Evolutionary conservation across 2,888 invertebrate species (phyloP).

Genomic region (Spodoptera littoralis): DNA sequence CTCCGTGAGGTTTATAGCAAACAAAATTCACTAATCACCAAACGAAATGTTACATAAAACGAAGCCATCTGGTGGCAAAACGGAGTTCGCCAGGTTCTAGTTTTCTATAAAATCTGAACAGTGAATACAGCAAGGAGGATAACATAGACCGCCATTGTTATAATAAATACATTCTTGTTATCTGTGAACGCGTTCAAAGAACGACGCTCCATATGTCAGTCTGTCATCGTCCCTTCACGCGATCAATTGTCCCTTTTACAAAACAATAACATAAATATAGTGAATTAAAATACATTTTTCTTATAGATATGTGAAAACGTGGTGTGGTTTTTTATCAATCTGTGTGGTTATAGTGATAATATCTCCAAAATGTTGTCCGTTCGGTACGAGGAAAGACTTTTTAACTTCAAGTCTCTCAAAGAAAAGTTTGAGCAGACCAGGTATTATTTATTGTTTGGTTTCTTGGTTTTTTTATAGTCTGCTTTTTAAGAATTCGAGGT

Average conservation of each 20-base stretch:
- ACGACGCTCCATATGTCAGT: constrained; percentile 30
- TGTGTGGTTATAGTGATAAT: constrained; percentile 46
- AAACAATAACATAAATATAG: neutral
- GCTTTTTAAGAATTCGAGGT: too few species aligned
- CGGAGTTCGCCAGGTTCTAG: too few species aligned
- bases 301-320: constrained; percentile 35
- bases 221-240: constrained; percentile 21
- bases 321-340: neutral
- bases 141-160: constrained; percentile 26
- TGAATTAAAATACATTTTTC: constrained; percentile 2
- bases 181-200: constrained; percentile 26
- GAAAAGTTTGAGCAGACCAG: constrained; percentile 81
- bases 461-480: neutral
- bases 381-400: constrained; percentile 76
- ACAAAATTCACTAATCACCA: too few species aligned
- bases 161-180: constrained; percentile 41
- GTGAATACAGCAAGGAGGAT: constrained; percentile 42
- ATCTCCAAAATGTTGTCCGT: constrained; percentile 75
- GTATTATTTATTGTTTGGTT: constrained; percentile 64
- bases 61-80: too few species aligned
- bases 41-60: too few species aligned
- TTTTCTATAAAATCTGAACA: constrained; percentile 22
- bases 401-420: constrained; percentile 79
- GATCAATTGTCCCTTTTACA: constrained; percentile 12
- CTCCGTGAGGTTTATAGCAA: too few species aligned